These are phyloP conservation scores for Cheilosia urbana DNA, from an alignment of 2,888 invertebrate species.

Conservation along the genomic window DNA sequence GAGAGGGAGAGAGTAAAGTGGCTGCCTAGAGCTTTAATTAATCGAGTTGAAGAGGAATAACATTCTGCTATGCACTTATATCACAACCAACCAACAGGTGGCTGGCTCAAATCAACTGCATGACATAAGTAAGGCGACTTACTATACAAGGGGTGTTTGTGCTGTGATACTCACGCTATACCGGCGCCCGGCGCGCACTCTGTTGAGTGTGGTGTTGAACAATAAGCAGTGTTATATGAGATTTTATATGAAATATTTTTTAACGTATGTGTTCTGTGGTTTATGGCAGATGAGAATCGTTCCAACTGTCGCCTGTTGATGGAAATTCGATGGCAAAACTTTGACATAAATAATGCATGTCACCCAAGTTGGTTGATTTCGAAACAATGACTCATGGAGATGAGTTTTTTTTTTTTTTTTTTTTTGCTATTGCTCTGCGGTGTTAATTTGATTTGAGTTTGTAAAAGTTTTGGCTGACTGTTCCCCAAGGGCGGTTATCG, in stretches of 20 bases:
- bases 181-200: not conserved
- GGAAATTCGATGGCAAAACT: conserved; percentile 33
- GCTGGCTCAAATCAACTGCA: conserved; percentile 51
- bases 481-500: not conserved
- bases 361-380: conserved; percentile 1
- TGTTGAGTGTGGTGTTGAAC: conserved; percentile 13
- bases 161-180: not conserved
- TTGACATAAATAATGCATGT: conserved; percentile 19
- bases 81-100: conserved; percentile 54
- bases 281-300: conserved; percentile 12
- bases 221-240: not conserved
- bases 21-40: conserved; percentile 33
- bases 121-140: conserved; percentile 52
- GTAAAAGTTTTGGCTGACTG: not conserved
- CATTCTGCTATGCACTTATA: conserved; percentile 3
- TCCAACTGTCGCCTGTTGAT: conserved; percentile 6
- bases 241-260: conserved; percentile 1
- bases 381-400: not conserved
- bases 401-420: not conserved
- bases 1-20: not conserved
- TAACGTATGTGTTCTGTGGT: conserved; percentile 1
- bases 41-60: conserved; percentile 49
- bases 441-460: conserved; percentile 12
- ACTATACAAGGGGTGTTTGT: not conserved
- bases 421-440: not conserved